Evolutionary conservation across 2,797 vertebrate species (phyloP).

Genomic region (Microctenopoma lineatum): DNA sequence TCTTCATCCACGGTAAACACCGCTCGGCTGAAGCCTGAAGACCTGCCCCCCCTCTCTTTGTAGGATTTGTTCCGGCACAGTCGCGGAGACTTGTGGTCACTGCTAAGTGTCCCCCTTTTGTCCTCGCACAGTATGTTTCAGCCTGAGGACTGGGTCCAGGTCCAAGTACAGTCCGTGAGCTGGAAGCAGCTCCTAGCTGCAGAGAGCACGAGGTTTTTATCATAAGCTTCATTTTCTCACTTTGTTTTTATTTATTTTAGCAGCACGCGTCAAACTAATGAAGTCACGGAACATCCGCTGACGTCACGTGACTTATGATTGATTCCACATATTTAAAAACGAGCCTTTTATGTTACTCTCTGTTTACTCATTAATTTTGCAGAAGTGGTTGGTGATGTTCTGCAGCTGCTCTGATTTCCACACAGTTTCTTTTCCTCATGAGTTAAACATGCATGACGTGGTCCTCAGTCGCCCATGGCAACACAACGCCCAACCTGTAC

Average conservation of each 20-base stretch:
- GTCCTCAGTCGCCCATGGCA: slow-evolving; percentile 58
- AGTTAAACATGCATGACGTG: not conserved
- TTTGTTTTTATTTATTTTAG: no score
- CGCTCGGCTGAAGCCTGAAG: not conserved
- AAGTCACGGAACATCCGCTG: no score
- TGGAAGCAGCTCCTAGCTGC: slow-evolving; percentile 38
- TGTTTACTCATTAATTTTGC: no score
- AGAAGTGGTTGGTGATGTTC: not conserved
- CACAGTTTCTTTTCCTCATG: not conserved
- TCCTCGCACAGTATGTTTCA: slow-evolving; percentile 6
- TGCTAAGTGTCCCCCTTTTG: slow-evolving; percentile 7
- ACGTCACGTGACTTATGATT: not conserved
- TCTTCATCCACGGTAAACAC: not conserved
- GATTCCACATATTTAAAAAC: not conserved
- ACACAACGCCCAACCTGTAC: slow-evolving; percentile 47
- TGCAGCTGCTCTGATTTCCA: not conserved
- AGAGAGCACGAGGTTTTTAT: no score
- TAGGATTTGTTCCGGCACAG: not conserved
- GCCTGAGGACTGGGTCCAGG: slow-evolving; percentile 55
- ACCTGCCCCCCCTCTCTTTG: not conserved
- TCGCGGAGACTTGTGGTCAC: slow-evolving; percentile 14
- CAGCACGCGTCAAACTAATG: no score
- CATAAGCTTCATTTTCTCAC: no score
- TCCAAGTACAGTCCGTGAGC: slow-evolving; percentile 70
- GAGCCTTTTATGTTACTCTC: no score